Evolutionary conservation across 2,113 vertebrate species (phyloP).

Genomic region (Telmatochromis bifrenatus): DNA sequence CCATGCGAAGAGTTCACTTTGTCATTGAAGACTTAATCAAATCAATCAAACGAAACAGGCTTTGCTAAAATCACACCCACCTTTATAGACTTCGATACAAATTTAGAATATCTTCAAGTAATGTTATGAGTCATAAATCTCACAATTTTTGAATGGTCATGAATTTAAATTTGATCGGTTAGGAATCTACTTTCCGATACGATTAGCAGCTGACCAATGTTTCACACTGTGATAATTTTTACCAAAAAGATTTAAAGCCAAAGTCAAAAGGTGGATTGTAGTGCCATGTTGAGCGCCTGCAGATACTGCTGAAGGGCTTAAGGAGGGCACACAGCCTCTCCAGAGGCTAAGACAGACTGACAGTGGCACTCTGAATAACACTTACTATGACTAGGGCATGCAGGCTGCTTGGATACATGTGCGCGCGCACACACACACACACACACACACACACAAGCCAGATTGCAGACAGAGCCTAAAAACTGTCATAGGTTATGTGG

Average conservation of each 20-base stretch:
- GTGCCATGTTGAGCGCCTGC: slow-evolving; percentile 5
- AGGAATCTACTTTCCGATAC: background rate
- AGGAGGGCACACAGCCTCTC: slow-evolving; percentile 39
- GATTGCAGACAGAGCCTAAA: background rate
- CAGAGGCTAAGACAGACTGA: slow-evolving; percentile 22
- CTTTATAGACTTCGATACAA: background rate
- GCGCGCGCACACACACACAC: accelerated
- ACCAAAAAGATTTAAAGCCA: slow-evolving; percentile 38
- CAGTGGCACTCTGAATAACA: slow-evolving; percentile 28
- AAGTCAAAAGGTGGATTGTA: slow-evolving; percentile 25
- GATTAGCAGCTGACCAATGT: slow-evolving; percentile 1
- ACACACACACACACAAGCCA: background rate
- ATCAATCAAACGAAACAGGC: slow-evolving; percentile 41
- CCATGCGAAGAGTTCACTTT: slow-evolving; percentile 35
- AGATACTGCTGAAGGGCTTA: slow-evolving; percentile 48
- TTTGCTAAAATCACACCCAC: slow-evolving; percentile 2
- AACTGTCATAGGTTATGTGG: background rate
- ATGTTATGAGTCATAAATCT: slow-evolving; percentile 36
- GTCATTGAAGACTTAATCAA: slow-evolving; percentile 46
- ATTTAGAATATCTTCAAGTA: slow-evolving; percentile 25
- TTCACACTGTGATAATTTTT: slow-evolving; percentile 12
- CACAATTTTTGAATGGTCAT: background rate
- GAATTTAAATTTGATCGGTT: background rate
- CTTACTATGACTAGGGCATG: slow-evolving; percentile 13
- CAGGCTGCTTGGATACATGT: background rate